Evolutionary conservation across 2,113 vertebrate genomes (phyloP), one percentile per base, ranked within the genome.

Genomic region (Heliornis fulica): DNA sequence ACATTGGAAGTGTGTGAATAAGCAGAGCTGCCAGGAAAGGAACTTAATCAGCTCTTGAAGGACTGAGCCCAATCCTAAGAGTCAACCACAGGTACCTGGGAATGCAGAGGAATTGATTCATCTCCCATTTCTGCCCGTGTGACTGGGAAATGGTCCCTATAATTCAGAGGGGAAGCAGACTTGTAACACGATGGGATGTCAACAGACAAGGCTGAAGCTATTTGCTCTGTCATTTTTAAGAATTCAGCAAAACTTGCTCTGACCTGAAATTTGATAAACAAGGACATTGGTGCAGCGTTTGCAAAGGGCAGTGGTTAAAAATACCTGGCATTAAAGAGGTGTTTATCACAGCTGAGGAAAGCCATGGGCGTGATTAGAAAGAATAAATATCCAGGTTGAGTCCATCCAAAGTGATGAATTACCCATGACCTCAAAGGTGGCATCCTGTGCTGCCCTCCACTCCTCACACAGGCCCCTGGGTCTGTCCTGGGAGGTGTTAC

Each of bases 261-360:
- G 63, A 50, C 80, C 40, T 76, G 57, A 40, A 66, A 77, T 61
- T 40, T 66, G 80, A 85, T 81, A 66, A 94, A 66, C 69, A 81
- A 75, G 56, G 74, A 36, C 61, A 43, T 32, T 15, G 36, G 45
- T 50, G 69, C 40, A 85, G 69, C 69, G 21, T 85, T 89, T 77
- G 75, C 80, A 94, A 92, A 89, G 89, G 89, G 75, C 80, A 76
- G 31, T 10, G 34, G 31, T 80, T 81, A 71, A 84, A 88, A 92
- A 85, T 80, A 65, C 74, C 63, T 89, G 69, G 80, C 64, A 60
- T 85, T 85, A 65, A 32, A 60, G 76, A 43, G 56, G 43, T 59
- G 31, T 38, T 70, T 38, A 83, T 46, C 26, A 19, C 61, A n/a
- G 56, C 21, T 59, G 38, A 48, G 48, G 74, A 53, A 70, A 94